Base-by-base conservation (phyloP, 92 coral and sea anemone species). In the Heliopora coerulea region DNA sequence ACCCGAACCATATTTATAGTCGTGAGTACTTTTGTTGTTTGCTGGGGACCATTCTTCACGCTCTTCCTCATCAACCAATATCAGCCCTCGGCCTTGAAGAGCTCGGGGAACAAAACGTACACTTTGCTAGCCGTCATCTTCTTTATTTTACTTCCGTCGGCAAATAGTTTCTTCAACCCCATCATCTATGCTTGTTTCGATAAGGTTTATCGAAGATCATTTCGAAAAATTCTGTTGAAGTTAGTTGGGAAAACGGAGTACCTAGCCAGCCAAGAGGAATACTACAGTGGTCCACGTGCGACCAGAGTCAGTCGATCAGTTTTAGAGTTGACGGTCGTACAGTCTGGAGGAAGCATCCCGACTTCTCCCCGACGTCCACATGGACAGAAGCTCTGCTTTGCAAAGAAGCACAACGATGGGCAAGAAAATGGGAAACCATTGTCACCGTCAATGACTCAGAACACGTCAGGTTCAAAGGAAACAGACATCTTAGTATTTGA, bases 31-130 rank as follows among this genome's bases (percentile, higher is more conserved):
- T 95, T 95, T 56, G 83, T 92, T n/a, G 54, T 95, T 0, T 95
- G 99, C 52, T 95, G 99, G 99, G 86, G 82, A 11, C 99, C 99
- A 28, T 95, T 95, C 68, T 95, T 95, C 78, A 76, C 87, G 44
- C 62, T 88, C 48, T 95, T 95, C 75, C 89, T 87, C 21, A 77
- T 84, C 17, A 21, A 61, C 1, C 91, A 87, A 69, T 85, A 95
- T 72, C 68, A 85, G 11, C 65, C 48, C 12, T 0, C 39, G 8
- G 56, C 62, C 4, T 20, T 81, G 25, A 0, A 1, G 5, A 20
- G n/a, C 18, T 70, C 86, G 13, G 31, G 58, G 2, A 35, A 64
- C 3, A 73, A 72, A 10, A 78, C 89, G 74, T 33, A 46, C 68
- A 63, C 24, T 8, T 65, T 83, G 15, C 23, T 80, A 8, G 33